A percentile compares a stretch with the other conserved stretches of the same genome.
Evolutionary conservation across 2,113 vertebrate genomes (phyloP).

Genomic region (Camelus dromedarius): DNA sequence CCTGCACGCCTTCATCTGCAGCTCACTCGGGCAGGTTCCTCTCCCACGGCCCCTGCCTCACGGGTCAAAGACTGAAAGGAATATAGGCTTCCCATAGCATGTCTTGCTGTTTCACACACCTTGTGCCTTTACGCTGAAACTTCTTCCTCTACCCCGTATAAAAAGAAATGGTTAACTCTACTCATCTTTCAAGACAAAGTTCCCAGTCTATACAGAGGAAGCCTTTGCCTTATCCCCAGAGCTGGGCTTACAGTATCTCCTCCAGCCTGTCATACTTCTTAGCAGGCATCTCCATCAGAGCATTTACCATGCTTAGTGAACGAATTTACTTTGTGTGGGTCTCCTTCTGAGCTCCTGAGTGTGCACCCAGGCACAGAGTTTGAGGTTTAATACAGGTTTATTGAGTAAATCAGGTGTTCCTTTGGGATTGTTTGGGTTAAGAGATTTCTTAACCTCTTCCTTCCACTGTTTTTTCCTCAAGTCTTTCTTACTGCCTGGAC

Average conservation of each 20-base stretch:
- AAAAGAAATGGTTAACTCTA: background rate
- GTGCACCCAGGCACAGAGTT: accelerated
- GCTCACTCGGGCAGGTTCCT: accelerated
- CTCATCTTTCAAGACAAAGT: background rate
- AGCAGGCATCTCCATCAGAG: background rate
- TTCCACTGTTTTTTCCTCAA: background rate
- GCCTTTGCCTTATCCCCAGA: background rate
- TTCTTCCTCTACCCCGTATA: background rate
- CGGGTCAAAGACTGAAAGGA: background rate
- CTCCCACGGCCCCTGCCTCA: background rate
- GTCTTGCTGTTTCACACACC: background rate
- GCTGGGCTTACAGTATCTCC: background rate
- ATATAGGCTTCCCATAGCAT: background rate
- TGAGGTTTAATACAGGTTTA: background rate
- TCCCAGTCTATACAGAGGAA: too few relatives aligned
- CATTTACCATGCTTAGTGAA: background rate
- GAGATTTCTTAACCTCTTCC: background rate
- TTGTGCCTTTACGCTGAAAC: background rate
- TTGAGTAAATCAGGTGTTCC: background rate
- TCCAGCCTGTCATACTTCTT: background rate
- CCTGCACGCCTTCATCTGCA: accelerated
- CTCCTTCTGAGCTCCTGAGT: background rate
- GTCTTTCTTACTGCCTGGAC: background rate
- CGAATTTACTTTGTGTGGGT: background rate
- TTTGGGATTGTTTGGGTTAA: background rate